Conservation (phyloP, 2,113 vertebrate species). For the Chaetodon auriga region DNA sequence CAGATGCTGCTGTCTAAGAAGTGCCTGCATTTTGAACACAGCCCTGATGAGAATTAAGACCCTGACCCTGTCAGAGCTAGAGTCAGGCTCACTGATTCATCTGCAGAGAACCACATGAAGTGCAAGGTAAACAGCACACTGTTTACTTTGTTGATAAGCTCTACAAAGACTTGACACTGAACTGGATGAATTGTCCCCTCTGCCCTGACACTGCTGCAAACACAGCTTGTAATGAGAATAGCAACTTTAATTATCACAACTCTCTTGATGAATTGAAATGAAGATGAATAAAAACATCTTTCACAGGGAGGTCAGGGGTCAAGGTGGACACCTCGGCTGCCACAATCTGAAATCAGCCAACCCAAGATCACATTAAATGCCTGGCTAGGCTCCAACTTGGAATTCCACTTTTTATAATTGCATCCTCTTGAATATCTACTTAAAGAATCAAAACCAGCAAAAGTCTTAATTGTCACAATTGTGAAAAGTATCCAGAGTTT, state of each 20-base stretch:
- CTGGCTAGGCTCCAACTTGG: neutral
- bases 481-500: neutral
- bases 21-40: neutral
- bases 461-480: neutral
- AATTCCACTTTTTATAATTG: neutral
- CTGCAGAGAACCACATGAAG: constrained; percentile 24
- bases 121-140: constrained; percentile 43
- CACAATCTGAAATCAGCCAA: neutral
- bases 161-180: constrained; percentile 17
- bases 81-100: constrained; percentile 9
- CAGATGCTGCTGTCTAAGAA: constrained; percentile 25
- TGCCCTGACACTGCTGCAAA: constrained; percentile 20
- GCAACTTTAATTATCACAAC: neutral
- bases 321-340: neutral
- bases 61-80: constrained; percentile 13
- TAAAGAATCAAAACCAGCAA: neutral
- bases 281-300: constrained; percentile 16
- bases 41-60: neutral
- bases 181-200: constrained; percentile 3
- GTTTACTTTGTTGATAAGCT: constrained; percentile 59
- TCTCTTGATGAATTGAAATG: constrained; percentile 10
- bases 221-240: neutral
- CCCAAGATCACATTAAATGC: neutral
- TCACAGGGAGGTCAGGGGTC: constrained; percentile 15
- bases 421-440: neutral